phyloP scores from a whole-genome alignment of 2,888 invertebrate genomes.

The Agrotis ipsilon region DNA sequence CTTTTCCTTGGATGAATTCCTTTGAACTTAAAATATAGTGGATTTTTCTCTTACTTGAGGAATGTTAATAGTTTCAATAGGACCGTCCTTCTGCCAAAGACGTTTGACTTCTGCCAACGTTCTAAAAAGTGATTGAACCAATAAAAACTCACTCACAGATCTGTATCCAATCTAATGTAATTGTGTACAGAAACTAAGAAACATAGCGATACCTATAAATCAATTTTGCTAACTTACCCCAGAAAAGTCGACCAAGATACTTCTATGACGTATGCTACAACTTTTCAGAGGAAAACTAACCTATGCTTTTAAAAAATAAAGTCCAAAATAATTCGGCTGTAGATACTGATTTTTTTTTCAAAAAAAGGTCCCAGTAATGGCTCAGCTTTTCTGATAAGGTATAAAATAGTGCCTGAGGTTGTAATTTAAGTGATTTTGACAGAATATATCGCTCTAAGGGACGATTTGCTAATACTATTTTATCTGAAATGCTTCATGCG shows the following conservation, averaged over 20 bases:
- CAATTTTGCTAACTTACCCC: conserved; percentile 73
- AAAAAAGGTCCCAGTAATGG: conserved; percentile 67
- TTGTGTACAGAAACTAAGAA: conserved; percentile 70
- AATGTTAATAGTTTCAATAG: background rate
- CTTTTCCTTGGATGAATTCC: conserved; percentile 28
- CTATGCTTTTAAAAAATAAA: background rate
- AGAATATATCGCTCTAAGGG: conserved; percentile 72
- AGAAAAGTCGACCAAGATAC: conserved; percentile 55
- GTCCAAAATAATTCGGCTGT: conserved; percentile 30
- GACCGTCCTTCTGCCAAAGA: background rate
- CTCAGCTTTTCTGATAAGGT: conserved; percentile 76
- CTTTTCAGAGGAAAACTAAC: conserved; percentile 30
- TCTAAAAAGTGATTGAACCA: no score
- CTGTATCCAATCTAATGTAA: conserved; percentile 57
- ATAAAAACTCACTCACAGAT: conserved; percentile 16
- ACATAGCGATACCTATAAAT: conserved; percentile 78
- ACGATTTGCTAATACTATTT: conserved; percentile 72
- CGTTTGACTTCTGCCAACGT: no score
- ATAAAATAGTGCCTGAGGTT: conserved; percentile 79
- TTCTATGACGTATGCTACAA: conserved; percentile 58
- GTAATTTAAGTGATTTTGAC: conserved; percentile 82
- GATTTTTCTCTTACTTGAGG: no score
- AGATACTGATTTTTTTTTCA: conserved; percentile 29
- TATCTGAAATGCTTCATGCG: conserved; percentile 69
- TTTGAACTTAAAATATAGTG: conserved; percentile 4